Conservation (phyloP, 1,140 invertebrate genomes). For the Achatina immaculata region DNA sequence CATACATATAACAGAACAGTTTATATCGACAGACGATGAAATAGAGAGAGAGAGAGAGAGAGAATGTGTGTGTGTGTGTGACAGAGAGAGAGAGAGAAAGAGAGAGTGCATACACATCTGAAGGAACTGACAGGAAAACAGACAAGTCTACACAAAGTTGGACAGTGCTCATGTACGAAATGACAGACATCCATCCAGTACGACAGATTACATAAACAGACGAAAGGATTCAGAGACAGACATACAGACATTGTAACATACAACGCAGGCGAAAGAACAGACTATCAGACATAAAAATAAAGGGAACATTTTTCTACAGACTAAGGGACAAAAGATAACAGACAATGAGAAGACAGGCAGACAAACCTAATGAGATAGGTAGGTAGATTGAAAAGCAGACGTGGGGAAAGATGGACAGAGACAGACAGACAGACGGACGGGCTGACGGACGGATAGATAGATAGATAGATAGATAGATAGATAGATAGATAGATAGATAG, state of each 20-base stretch:
- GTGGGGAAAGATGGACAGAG: background rate
- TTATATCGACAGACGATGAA: too few relatives aligned
- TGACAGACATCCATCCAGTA: too few relatives aligned
- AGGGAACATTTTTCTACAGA: too few relatives aligned
- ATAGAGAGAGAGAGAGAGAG: too few relatives aligned
- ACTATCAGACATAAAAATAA: background rate
- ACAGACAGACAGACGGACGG: background rate
- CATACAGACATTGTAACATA: too few relatives aligned
- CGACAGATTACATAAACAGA: too few relatives aligned
- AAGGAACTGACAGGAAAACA: conserved; percentile 6
- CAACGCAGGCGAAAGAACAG: too few relatives aligned
- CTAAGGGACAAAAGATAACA: too few relatives aligned
- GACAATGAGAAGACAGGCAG: background rate
- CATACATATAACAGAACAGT: too few relatives aligned
- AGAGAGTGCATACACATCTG: background rate
- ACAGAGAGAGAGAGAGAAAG: conserved; percentile 5
- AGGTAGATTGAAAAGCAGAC: background rate
- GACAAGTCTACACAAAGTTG: background rate
- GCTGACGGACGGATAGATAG: background rate
- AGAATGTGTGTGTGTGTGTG: background rate
- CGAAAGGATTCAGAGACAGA: too few relatives aligned
- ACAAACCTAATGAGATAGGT: background rate
- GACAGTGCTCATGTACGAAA: too few relatives aligned
- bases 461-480: background rate
- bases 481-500: background rate